phyloP scores from a whole-genome alignment of 2,113 vertebrate species.

The Solea solea region DNA sequence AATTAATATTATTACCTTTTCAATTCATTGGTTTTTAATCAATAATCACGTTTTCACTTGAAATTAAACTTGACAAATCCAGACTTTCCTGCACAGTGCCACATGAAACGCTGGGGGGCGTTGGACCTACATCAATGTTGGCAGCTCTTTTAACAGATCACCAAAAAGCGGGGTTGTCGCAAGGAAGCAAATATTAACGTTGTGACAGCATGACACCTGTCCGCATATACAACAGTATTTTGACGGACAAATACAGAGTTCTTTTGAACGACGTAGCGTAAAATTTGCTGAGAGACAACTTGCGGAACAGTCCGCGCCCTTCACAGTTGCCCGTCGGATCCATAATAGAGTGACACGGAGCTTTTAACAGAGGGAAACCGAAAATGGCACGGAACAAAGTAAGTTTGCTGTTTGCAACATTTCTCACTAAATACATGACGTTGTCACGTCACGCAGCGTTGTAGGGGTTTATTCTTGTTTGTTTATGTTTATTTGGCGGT shows the following conservation, averaged over 20 bases:
- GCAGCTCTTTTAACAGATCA: not conserved
- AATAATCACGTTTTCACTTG: no score
- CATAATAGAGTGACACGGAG: slow-evolving; percentile 64
- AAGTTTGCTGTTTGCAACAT: slow-evolving; percentile 21
- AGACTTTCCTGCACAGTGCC: not conserved
- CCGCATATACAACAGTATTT: no score
- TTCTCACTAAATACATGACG: accelerated
- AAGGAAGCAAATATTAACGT: no score
- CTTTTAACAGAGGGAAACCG: slow-evolving; percentile 8
- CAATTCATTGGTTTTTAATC: no score
- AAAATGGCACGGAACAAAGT: slow-evolving; percentile 78
- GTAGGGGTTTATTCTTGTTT: accelerated
- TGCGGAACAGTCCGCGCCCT: not conserved
- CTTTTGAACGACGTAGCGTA: no score
- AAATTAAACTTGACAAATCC: no score
- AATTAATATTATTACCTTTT: no score
- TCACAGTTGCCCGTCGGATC: slow-evolving; percentile 62
- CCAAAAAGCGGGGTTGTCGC: no score
- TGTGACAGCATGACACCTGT: no score
- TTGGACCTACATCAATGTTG: slow-evolving; percentile 40
- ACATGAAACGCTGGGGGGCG: slow-evolving; percentile 36
- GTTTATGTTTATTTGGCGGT: not conserved
- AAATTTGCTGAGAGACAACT: no score
- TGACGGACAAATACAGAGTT: no score
- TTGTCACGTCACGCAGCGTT: not conserved